phyloP scores from a whole-genome alignment of 2,888 invertebrate species.

The Ophion ventricosus region DNA sequence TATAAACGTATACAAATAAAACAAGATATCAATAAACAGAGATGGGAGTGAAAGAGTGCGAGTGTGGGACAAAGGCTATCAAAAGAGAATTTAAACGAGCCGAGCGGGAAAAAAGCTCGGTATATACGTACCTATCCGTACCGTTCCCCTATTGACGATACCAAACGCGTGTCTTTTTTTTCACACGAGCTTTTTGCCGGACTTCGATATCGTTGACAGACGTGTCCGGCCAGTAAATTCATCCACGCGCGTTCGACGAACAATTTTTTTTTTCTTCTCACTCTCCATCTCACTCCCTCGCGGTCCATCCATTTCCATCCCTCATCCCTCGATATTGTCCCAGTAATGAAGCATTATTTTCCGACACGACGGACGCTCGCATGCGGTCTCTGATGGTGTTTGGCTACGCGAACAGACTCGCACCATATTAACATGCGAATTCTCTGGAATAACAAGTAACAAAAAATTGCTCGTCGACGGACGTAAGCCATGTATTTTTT shows the following conservation, averaged over 20 bases:
- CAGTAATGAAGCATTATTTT: background rate
- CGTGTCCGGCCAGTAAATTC: conserved; percentile 35
- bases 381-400: background rate
- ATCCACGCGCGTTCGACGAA: conserved; percentile 1
- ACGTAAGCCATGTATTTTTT: background rate
- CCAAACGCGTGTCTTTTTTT: conserved; percentile 2
- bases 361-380: background rate
- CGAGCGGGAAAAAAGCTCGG: background rate
- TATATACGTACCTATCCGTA: conserved; percentile 9
- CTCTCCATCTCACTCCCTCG: background rate
- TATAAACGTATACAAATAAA: background rate
- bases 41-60: background rate
- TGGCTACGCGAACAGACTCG: background rate
- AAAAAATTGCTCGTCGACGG: background rate
- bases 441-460: background rate
- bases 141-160: conserved; percentile 40
- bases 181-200: background rate
- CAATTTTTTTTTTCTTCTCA: background rate
- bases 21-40: background rate
- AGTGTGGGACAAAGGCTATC: background rate
- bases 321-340: conserved; percentile 3
- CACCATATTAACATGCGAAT: background rate
- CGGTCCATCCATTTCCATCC: background rate
- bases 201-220: conserved; percentile 29
- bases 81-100: background rate